These are phyloP conservation scores for Sanderia malayensis DNA, from an alignment of 30 jellyfish, hydroid and myxozoan genomes.

Conservation along the genomic window DNA sequence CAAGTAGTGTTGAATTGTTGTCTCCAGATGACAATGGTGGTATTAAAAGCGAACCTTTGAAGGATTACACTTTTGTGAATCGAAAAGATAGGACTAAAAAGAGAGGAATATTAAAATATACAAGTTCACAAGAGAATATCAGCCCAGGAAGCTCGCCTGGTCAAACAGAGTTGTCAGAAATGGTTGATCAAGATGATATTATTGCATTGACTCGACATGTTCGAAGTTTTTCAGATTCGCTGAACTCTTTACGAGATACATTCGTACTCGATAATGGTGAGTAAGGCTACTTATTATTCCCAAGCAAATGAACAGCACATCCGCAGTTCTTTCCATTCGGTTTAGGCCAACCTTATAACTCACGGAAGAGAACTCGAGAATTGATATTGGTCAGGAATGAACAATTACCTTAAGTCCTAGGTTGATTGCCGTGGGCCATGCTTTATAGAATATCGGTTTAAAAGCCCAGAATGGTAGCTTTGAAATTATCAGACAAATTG, in stretches of 20 bases:
- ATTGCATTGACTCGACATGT: slow-evolving; percentile 90
- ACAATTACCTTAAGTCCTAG: background rate
- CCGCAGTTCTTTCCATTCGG: background rate
- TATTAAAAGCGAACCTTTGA: background rate
- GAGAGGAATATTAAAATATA: slow-evolving; percentile 8
- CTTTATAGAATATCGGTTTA: background rate
- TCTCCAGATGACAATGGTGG: background rate
- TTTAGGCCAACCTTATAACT: background rate
- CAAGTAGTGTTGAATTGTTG: background rate
- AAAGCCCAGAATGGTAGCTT: no score
- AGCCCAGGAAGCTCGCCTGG: slow-evolving; percentile 66
- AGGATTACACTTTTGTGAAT: background rate
- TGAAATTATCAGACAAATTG: no score
- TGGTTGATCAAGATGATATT: slow-evolving; percentile 96
- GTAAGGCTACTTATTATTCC: slow-evolving; percentile 15
- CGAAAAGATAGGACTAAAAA: background rate
- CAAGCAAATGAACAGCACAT: slow-evolving; percentile 14
- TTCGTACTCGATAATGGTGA: slow-evolving; percentile 70
- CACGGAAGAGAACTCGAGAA: background rate
- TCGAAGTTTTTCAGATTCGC: slow-evolving; percentile 81
- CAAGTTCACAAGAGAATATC: slow-evolving; percentile 17
- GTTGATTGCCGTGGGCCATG: background rate
- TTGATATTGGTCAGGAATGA: background rate
- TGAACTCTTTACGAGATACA: slow-evolving; percentile 66
- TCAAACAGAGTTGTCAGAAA: slow-evolving; percentile 35